Base-by-base conservation (phyloP, 37 sponge, comb jelly and placozoan genomes). In the Aplysina aerophoba region DNA sequence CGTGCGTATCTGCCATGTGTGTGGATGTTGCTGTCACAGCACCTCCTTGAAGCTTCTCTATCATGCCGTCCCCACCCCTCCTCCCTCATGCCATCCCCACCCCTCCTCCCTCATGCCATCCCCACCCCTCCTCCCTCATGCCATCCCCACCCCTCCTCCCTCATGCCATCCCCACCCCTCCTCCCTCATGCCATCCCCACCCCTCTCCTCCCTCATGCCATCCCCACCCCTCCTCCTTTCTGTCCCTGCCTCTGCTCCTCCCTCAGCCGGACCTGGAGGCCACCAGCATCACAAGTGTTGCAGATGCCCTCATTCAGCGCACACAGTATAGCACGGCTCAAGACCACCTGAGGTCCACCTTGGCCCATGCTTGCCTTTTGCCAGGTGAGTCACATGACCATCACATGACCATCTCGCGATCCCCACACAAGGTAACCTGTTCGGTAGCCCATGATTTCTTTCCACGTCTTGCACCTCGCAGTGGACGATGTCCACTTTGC, bases 401-500 rank as follows among this genome's bases (percentile, higher is more conserved):
- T 44, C 50, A 44, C 50, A 44, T 44, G 50, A 8, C 8, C 50
- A 44, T 11, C 50, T 11, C 50, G n/a, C n/a, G n/a, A n/a, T n/a
- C n/a, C n/a, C n/a, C n/a, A n/a, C 50, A 44, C 6, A 11, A 44
- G 50, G 50, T 44, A 8, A 44, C 50, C 50, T n/a, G n/a, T n/a
- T n/a, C n/a, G n/a, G n/a, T n/a, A n/a, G 50, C 50, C 3, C 50
- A 8, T 44, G 50, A 3, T 44, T 44, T 3, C 50, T 44, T 8
- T 44, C 50, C 50, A 44, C 50, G 6, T 44, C 50, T 8, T 24
- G 14, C 54, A 1, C 54, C 41, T 22, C 63, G 11, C 83, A 92
- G 93, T 92, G 82, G 87, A 89, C 50, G 93, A 92, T 79, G 74
- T 83, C 11, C 57, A 92, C 73, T 89, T 82, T 64, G 77, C 84